Base-by-base conservation (phyloP, 2,113 vertebrate genomes). In the Anser cygnoides region DNA sequence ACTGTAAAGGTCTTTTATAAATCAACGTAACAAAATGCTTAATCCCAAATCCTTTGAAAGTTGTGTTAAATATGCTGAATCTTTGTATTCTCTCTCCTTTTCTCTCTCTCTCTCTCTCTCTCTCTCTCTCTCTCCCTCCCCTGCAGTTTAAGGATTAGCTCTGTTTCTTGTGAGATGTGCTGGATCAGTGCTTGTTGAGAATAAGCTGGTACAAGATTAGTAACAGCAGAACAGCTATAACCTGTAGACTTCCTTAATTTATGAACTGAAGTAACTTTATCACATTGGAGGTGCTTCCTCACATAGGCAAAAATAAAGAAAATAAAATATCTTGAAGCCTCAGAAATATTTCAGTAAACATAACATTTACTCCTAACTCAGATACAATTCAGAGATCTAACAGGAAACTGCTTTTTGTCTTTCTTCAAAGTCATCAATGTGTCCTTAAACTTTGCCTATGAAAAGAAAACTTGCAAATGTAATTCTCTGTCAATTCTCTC, bases 301-400 rank as follows among this genome's bases (percentile, higher is more conserved):
- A 57, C 13, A 39, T 6, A 35, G 18, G 7, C 57, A 46, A 66
- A 58, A 19, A 28, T 1, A 0, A 9, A 43, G 0, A 35, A 26
- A 87, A 31, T 1, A n/a, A 68, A 68, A 43, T 1, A 12, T 33
- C 14, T 73, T 57, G 11, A 95, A 55, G 9, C 4, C 2, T 25
- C 11, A 49, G 35, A 77, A 77, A 62, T 73, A 50, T 92, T 78
- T 87, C 57, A 75, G 17, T 20, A 54, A 87, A 33, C 6, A 39
- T 10, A 37, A 11, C 9, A 17, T 89, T 83, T 70, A 19, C 19
- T 70, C 17, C 33, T 77, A 46, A 73, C 6, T 81, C 5, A 6
- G 11, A 63, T n/a, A 37, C 3, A 88, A 33, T 63, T 75, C 5
- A 7, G 7, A 71, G 35, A 26, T 22, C 12, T 49, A 71, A 16